Percentiles rank a stretch among this genome's conserved stretches.
Conservation (phyloP, 1,140 invertebrate species). For the Globodera rostochiensis region DNA sequence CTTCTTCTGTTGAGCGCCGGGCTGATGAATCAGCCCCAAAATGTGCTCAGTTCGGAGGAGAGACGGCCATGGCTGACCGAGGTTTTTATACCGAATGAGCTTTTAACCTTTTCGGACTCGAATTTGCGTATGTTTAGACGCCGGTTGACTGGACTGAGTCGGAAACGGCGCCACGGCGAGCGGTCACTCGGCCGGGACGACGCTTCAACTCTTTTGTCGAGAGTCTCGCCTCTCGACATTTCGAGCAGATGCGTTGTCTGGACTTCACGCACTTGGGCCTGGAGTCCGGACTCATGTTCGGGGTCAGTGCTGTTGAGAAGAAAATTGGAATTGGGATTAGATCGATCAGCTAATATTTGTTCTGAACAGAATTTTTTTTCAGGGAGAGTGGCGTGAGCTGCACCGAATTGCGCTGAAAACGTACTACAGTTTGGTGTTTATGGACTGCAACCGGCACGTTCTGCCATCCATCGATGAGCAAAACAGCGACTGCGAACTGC, state of each 20-base stretch:
- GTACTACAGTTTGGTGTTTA: slow-evolving; percentile 34
- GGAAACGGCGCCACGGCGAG: background rate
- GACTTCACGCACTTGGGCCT: slow-evolving; percentile 23
- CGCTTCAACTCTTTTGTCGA: slow-evolving; percentile 29
- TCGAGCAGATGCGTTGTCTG: slow-evolving; percentile 13
- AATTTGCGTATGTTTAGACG: background rate
- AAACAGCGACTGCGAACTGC: background rate
- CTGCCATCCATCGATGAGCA: background rate
- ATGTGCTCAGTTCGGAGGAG: background rate
- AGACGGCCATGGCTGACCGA: background rate
- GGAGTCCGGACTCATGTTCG: slow-evolving; percentile 8
- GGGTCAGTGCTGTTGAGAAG: background rate
- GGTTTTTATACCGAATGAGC: background rate
- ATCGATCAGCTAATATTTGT: too few species aligned
- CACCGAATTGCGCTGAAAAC: slow-evolving; percentile 23
- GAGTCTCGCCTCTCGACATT: slow-evolving; percentile 31
- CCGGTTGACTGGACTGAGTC: slow-evolving; percentile 13
- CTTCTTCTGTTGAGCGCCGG: slow-evolving; percentile 19
- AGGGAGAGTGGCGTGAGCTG: slow-evolving; percentile 22
- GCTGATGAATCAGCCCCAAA: slow-evolving; percentile 4
- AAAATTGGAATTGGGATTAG: too few species aligned
- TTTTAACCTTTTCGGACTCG: too few species aligned
- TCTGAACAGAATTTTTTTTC: slow-evolving; percentile 5
- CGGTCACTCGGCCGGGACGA: slow-evolving; percentile 16
- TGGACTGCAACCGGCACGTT: slow-evolving; percentile 11